phyloP scores from a whole-genome alignment of 2,888 invertebrate genomes.

The Ectemnius continuus region DNA sequence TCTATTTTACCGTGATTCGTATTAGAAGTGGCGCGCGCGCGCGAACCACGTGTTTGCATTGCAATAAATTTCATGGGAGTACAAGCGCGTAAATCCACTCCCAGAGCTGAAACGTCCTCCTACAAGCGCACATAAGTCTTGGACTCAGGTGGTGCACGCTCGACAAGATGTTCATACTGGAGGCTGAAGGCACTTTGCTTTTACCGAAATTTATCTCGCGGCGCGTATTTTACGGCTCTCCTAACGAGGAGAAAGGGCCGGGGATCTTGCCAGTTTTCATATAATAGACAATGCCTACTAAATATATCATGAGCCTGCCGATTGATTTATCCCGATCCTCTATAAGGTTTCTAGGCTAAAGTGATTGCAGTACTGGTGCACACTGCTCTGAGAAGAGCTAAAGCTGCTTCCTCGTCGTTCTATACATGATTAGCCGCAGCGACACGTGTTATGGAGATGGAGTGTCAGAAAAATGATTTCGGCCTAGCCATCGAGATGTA shows the following conservation, averaged over 20 bases:
- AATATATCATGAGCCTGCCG: neutral
- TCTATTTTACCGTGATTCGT: no score
- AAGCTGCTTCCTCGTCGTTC: neutral
- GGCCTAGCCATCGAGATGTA: conserved; percentile 46
- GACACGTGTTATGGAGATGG: conserved; percentile 54
- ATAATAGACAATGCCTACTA: conserved; percentile 25
- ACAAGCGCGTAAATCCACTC: conserved; percentile 50
- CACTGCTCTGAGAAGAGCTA: conserved; percentile 1
- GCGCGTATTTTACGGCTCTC: conserved; percentile 36
- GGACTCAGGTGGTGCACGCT: conserved; percentile 69
- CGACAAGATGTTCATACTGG: conserved; percentile 63
- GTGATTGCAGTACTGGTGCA: neutral
- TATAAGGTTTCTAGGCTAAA: neutral
- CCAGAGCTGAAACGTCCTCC: conserved; percentile 33
- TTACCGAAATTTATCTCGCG: conserved; percentile 68
- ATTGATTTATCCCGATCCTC: neutral
- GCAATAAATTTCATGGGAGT: conserved; percentile 16
- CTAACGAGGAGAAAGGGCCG: conserved; percentile 15
- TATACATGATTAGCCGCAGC: conserved; percentile 41
- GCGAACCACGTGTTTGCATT: neutral
- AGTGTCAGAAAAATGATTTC: conserved; percentile 54
- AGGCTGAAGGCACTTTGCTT: conserved; percentile 66
- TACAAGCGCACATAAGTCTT: conserved; percentile 56
- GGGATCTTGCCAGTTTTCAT: conserved; percentile 16
- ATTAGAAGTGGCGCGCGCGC: no score